Evolutionary conservation across 2,888 invertebrate genomes (phyloP).

Genomic region (Lobophora halterata): DNA sequence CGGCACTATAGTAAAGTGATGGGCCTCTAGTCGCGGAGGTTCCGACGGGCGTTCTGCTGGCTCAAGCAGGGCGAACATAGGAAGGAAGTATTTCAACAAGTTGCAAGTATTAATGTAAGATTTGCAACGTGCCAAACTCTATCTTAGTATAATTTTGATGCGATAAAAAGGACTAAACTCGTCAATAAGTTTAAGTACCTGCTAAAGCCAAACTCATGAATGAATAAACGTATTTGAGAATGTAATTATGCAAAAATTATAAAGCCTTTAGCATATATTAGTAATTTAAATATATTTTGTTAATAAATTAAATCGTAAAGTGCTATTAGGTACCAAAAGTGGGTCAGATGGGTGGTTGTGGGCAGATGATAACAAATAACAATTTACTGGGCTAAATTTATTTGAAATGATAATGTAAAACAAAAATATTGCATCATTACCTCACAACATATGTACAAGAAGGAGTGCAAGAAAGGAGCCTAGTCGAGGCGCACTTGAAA

Average conservation of each 20-base stretch:
- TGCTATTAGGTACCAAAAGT: background rate
- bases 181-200: too few species aligned
- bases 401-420: too few species aligned
- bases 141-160: too few species aligned
- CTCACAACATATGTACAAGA: too few species aligned
- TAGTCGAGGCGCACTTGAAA: too few species aligned
- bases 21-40: slow-evolving; percentile 87
- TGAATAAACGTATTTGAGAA: background rate
- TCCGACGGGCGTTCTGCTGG: slow-evolving; percentile 88
- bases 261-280: background rate
- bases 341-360: background rate
- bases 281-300: background rate
- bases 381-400: too few species aligned
- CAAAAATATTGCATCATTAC: too few species aligned
- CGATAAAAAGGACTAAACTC: too few species aligned
- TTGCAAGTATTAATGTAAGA: slow-evolving; percentile 17
- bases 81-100: slow-evolving; percentile 86
- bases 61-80: slow-evolving; percentile 87
- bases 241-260: background rate
- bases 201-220: too few species aligned
- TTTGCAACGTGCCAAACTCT: too few species aligned
- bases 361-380: background rate
- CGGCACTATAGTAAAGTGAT: slow-evolving; percentile 86
- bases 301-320: background rate
- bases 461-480: too few species aligned